A percentile compares a stretch with the other conserved stretches of the same genome.
These are phyloP conservation scores for Fundulus diaphanus DNA, from an alignment of 2,797 vertebrate genomes.

Conservation along the genomic window DNA sequence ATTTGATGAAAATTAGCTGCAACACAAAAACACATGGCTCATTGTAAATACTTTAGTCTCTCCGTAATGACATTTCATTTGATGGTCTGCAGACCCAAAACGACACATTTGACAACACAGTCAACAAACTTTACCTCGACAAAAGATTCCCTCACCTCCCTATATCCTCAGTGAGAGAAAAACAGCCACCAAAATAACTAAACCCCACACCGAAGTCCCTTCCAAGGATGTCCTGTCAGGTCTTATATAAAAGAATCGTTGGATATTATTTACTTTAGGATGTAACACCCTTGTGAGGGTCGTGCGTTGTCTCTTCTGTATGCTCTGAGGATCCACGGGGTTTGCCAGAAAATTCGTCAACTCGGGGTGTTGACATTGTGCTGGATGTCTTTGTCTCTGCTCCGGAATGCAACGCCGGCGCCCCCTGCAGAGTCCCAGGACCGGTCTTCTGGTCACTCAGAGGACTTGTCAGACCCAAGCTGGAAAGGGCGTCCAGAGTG, in stretches of 20 bases:
- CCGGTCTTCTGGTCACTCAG: slow-evolving; percentile 81
- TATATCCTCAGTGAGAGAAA: slow-evolving; percentile 12
- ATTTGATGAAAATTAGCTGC: slow-evolving; percentile 40
- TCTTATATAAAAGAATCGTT: slow-evolving; percentile 19
- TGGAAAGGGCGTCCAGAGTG: slow-evolving; percentile 91
- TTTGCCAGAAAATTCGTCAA: slow-evolving; percentile 59
- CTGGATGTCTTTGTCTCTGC: slow-evolving; percentile 29
- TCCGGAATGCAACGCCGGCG: slow-evolving; percentile 34
- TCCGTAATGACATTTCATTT: slow-evolving; percentile 36
- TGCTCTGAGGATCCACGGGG: slow-evolving; percentile 66
- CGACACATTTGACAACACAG: slow-evolving; percentile 21
- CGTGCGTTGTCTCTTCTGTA: slow-evolving; percentile 79
- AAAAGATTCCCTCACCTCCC: slow-evolving; percentile 23
- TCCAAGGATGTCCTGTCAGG: slow-evolving; percentile 5
- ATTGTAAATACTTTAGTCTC: slow-evolving; percentile 24
- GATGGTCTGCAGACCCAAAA: slow-evolving; percentile 25
- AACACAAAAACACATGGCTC: slow-evolving; percentile 52
- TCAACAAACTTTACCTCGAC: slow-evolving; percentile 17
- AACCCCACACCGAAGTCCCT: slow-evolving; percentile 4
- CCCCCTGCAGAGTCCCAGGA: slow-evolving; percentile 70
- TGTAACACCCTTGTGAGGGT: slow-evolving; percentile 61
- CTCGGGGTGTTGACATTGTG: slow-evolving; percentile 43
- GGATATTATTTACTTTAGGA: slow-evolving; percentile 14
- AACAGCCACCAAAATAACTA: background rate
- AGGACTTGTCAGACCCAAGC: slow-evolving; percentile 84